Evolutionary conservation across 2,113 vertebrate genomes (phyloP), one percentile per base, ranked within the genome.

Genomic region (Colossoma macropomum): DNA sequence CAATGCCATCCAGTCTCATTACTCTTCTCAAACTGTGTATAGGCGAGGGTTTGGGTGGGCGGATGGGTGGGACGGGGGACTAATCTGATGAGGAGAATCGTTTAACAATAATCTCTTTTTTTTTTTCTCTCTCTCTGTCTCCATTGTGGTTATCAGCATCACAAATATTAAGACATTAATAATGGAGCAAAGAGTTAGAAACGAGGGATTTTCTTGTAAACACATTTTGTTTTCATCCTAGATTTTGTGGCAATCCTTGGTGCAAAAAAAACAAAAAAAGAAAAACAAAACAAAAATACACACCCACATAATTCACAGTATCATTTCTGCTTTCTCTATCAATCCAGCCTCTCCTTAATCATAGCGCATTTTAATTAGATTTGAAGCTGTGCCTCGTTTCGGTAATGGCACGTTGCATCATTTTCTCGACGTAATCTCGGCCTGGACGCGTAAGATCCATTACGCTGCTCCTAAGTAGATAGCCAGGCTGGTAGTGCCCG

Each of bases 41-140:
- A 74, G n/a, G 19, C n/a, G 38, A 71, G n/a, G 72, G 69, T 76
- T 84, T 65, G 63, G 62, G n/a, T 59, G 54, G 19, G 54, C 7
- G 19, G 0, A 3, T 59, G 19, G 19, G 21, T 25, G 59, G 10
- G 25, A 13, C 11, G 19, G 54, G 77, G 73, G 86, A 86, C 86
- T 82, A 87, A 86, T 88, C 85, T 86, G 85, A 87, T 88, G 69
- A 74, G 48, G 76, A 65, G 32, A 80, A 83, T 23, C 32, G 62
- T 66, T 86, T 76, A 77, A 83, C 72, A 41, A 63, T 77, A 11
- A 63, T 70, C 34, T 48, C 60, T 45, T 48, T 71, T 41, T 28
- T 1, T 23, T 1, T 71, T 16, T 28, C 54, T 30, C 25, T 41
- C 25, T 28, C 27, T n/a, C 6, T 32, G 16, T 68, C 32, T 82